A percentile compares a stretch with the other conserved stretches of the same genome.
These are phyloP conservation scores for Rhynchonema sp. DNA, from an alignment of 2,888 invertebrate species.

Conservation along the genomic window DNA sequence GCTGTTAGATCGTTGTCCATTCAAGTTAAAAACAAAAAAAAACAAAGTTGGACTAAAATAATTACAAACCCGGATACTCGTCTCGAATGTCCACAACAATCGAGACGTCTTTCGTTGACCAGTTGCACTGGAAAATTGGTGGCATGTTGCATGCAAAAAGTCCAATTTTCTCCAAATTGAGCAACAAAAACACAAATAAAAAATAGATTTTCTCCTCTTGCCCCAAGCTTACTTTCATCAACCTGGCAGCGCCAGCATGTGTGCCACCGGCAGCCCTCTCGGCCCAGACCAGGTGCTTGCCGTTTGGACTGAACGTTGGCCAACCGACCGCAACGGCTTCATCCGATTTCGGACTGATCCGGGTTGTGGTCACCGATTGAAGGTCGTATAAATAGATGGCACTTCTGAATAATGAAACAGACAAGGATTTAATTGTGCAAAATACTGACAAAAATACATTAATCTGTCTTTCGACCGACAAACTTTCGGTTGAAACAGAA, in stretches of 20 bases:
- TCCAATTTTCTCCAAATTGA: too few relatives aligned
- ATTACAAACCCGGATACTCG: not conserved
- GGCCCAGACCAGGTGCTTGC: not conserved
- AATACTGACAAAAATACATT: too few relatives aligned
- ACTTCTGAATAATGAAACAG: not conserved
- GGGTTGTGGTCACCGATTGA: not conserved
- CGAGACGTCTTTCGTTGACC: not conserved
- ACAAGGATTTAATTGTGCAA: too few relatives aligned
- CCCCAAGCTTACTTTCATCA: not conserved
- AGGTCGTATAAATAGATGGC: not conserved
- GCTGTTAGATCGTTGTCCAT: not conserved
- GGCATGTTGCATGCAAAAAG: too few relatives aligned
- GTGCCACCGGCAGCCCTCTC: not conserved
- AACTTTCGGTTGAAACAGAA: slow-evolving; percentile 3
- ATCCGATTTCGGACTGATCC: not conserved
- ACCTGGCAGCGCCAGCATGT: not conserved
- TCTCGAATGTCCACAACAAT: not conserved
- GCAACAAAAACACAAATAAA: too few relatives aligned
- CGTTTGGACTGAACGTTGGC: not conserved
- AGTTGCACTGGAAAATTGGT: not conserved
- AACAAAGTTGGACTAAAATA: too few relatives aligned
- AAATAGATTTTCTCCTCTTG: too few relatives aligned
- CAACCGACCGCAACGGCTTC: not conserved
- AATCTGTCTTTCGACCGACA: too few relatives aligned
- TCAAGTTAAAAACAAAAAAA: not conserved